These are phyloP conservation scores for Polyommatus icarus DNA, from an alignment of 2,888 invertebrate genomes.

Conservation along the genomic window DNA sequence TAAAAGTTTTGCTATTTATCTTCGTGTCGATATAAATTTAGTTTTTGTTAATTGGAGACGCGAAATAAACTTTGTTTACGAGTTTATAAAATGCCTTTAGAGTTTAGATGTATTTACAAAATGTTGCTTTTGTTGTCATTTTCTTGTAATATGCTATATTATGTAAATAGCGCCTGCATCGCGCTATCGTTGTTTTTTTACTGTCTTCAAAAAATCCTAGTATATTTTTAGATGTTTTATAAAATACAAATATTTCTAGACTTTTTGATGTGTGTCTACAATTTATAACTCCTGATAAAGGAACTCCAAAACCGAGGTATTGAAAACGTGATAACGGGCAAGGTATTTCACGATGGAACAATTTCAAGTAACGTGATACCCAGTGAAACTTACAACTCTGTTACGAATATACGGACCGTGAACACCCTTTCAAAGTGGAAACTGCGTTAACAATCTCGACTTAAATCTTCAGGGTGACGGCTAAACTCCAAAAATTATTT, in stretches of 20 bases:
- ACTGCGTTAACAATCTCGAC: slow-evolving; percentile 34
- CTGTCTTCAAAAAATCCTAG: no score
- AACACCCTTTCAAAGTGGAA: slow-evolving; percentile 34
- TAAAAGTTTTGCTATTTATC: slow-evolving; percentile 67
- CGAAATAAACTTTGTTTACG: slow-evolving; percentile 67
- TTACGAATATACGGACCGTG: slow-evolving; percentile 15
- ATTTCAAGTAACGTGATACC: neutral
- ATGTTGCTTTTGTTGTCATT: neutral
- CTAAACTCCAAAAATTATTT: slow-evolving; percentile 24
- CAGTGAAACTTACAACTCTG: neutral
- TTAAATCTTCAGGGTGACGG: slow-evolving; percentile 32
- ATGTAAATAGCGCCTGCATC: no score
- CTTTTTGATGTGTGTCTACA: neutral
- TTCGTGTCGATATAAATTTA: slow-evolving; percentile 53
- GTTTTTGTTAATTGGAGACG: slow-evolving; percentile 66
- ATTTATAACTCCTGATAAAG: neutral
- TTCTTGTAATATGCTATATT: no score
- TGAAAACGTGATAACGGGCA: neutral
- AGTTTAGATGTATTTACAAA: neutral
- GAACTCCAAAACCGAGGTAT: neutral
- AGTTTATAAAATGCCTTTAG: neutral
- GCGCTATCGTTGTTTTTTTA: no score
- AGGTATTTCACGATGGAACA: neutral
- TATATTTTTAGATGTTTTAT: no score
- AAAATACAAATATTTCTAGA: no score